Base-by-base conservation (phyloP, 2,888 invertebrate species). In the Masnerella sp. region DNA sequence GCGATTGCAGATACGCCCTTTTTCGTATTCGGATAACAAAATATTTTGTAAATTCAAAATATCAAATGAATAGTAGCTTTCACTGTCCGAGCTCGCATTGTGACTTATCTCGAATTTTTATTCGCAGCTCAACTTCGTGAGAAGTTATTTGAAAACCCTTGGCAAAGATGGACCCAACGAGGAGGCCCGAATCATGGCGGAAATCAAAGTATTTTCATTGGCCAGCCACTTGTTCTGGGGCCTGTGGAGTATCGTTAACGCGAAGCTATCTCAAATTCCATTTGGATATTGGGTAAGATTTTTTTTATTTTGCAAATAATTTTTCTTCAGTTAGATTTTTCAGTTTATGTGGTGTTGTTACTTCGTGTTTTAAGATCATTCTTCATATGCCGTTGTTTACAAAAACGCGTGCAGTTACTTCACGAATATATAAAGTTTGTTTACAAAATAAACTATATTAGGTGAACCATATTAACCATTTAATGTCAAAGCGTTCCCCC, bases 171-270 rank as follows among this genome's bases (percentile, higher is more conserved):
- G 90, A 0, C 84, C 86, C 0, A 84, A 88, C 2, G 90, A 91
- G 22, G 89, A 93, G 36, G 90, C 93, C 75, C 89, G 89, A 14
- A 87, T 96, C 2, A 88, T 95, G 62, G 85, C 89, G 18, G 98
- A 99, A 88, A 93, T 97, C 25, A 91, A 93, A 70, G 90, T 94
- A 0, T 98, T 96, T 85, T 92, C 94, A 0, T 89, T 98, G 71
- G 95, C 94, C 18, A 95, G 96, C 43, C 96, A 99, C 87, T 91
- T 98, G 68, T 94, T 98, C 85, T 99, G 99, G 99, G 91, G 92
- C 0, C 89, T 98, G 0, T 99, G 99, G 99, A 93, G 94, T 1
- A 90, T 97, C 25, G 93, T 96, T 9, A 97, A 97, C 87, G 95
- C 95, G 0, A 93, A 93, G 72, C 93, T 93, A 45, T 95, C 96